A percentile compares a stretch with the other conserved stretches of the same genome.
These are phyloP conservation scores for Calyptomena viridis DNA, from an alignment of 2,113 vertebrate genomes.

Conservation along the genomic window DNA sequence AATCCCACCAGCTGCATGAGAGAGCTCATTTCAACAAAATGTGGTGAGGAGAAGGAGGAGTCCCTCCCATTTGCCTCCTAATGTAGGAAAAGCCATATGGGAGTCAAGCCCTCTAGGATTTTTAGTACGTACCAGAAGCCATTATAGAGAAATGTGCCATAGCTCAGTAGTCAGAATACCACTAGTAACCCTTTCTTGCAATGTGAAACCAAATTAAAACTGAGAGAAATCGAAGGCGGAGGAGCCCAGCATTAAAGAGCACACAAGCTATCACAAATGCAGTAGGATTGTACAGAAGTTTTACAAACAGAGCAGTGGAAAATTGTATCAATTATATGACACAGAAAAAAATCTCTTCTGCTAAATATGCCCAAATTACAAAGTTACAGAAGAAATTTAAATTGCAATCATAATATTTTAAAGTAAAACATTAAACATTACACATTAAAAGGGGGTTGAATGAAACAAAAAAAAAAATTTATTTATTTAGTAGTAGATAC, in stretches of 20 bases:
- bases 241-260: neutral
- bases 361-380: neutral
- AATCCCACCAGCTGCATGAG: constrained; percentile 40
- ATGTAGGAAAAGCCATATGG: constrained; percentile 29
- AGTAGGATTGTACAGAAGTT: neutral
- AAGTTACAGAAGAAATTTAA: neutral
- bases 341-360: neutral
- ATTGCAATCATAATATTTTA: neutral
- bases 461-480: neutral
- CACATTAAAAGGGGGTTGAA: neutral
- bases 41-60: neutral
- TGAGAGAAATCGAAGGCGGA: neutral
- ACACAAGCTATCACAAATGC: neutral
- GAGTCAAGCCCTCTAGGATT: constrained; percentile 30
- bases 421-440: neutral
- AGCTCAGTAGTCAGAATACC: neutral
- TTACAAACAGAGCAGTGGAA: neutral
- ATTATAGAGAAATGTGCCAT: neutral
- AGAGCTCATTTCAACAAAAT: constrained; percentile 44
- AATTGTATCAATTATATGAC: neutral
- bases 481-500: neutral
- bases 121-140: neutral
- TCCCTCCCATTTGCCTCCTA: constrained; percentile 36
- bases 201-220: neutral
- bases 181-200: neutral